Base-by-base conservation (phyloP, 2,113 vertebrate genomes). In the Camelus bactrianus region DNA sequence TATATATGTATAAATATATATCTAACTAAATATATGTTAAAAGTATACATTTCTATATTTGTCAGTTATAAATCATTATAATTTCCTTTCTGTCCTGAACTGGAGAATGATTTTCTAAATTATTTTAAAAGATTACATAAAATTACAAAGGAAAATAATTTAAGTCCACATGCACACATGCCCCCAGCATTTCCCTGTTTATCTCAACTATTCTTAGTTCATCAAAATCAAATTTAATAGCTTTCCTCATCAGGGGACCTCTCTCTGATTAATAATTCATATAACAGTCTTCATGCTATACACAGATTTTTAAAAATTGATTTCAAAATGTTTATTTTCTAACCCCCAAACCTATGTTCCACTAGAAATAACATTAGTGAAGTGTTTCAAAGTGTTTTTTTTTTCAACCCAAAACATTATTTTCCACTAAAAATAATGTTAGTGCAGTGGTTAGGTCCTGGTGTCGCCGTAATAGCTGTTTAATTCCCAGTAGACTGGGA, bases 301-400 rank as follows among this genome's bases (percentile, higher is more conserved):
- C 6, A 93, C 5, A 93, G 4, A 84, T 79, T 80, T 96, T 96
- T 88, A 50, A 65, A 60, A 82, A 88, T 67, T 60, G 79, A 50
- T 73, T 76, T 62, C 30, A 72, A 88, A 81, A 17, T 58, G 16
- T 56, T 83, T 84, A 42, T 24, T n/a, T 80, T 95, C 60, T 30
- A 70, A 46, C 8, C 2, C 15, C 15, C 58, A 93, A 80, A 82
- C 19, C 38, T 85, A 48, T 75, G 38, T 91, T 56, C 42, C 28
- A 69, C 16, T 89, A 32, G 14, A 76, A 92, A 85, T 76, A 81
- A 26, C 7, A 14, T 42, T 42, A 42, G 38, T 42, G 38, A 42
- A 42, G 38, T 42, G 38, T 73, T 76, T 62, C 30, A 72, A 88
- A 81, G 14, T 58, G 16, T 56, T 83, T 84, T 32, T 24, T n/a